Evolutionary conservation across 2,888 invertebrate genomes (phyloP), one percentile per base, ranked within the genome.

Genomic region (Sarcophaga variegata): DNA sequence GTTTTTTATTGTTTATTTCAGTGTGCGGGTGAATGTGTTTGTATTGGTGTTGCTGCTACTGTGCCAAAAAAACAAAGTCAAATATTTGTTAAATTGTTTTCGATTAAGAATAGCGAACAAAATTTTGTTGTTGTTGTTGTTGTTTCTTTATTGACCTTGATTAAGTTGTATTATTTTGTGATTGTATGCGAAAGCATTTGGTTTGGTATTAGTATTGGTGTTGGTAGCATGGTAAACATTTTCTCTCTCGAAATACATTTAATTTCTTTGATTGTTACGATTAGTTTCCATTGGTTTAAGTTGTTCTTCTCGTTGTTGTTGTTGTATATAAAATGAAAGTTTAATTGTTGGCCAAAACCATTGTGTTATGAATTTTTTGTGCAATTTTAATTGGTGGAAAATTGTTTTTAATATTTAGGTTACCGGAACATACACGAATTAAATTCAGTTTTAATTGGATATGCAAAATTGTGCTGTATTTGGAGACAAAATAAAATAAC

Each of bases 11-110:
- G 6, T 47, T 11, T 22, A 47, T 27, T n/a, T 25, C 3, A 8
- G n/a, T 70, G 8, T 60, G 6, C 0, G 27, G 5, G 27, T 27
- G 2, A 14, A 17, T 78, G 1, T 60, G 2, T 22, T 22, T 69
- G 4, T 45, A 27, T 45, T 66, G 45, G 2, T 37, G 17, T 8
- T 47, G 47, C 20, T 49, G 47, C 20, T 49, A 25, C 11, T 47
- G 4, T 78, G 45, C n/a, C 17, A 22, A 8, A 54, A 49, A 54
- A 67, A 47, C 47, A 47, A 69, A n/a, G 47, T 6, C n/a, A 75
- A 54, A 76, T 37, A 66, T 64, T 76, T 54, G 12, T 27, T 54
- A 37, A 60, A 72, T 76, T 47, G 5, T 22, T 25, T 63, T 45
- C 14, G n/a, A 3, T 49, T 63, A 25, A 63, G 45, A 12, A 49